A percentile compares a stretch with the other conserved stretches of the same genome.
These are phyloP conservation scores for Sparidentex hasta DNA, from an alignment of 2,797 vertebrate species.

Conservation along the genomic window DNA sequence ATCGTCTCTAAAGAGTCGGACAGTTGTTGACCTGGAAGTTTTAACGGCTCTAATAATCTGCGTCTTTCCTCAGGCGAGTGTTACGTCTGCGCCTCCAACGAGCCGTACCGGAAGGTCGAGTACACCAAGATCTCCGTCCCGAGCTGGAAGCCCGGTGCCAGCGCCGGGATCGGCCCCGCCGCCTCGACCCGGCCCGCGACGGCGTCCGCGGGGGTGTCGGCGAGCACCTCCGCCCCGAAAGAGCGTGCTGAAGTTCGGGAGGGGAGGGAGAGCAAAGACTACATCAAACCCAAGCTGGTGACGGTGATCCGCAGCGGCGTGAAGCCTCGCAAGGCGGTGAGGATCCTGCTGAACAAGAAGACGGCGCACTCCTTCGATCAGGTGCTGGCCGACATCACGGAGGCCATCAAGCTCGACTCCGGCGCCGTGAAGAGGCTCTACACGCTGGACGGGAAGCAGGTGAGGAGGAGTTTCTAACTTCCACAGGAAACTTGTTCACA, in stretches of 20 bases:
- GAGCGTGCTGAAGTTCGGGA: conserved; percentile 77
- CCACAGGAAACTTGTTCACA: too few species aligned
- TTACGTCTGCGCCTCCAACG: conserved; percentile 96
- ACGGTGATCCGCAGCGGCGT: conserved; percentile 98
- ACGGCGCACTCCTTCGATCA: conserved; percentile 98
- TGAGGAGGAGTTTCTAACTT: conserved; percentile 49
- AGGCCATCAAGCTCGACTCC: conserved; percentile 98
- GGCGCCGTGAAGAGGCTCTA: conserved; percentile 96
- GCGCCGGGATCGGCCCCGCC: conserved; percentile 31
- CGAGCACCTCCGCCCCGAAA: conserved; percentile 43
- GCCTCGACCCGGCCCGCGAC: conserved; percentile 56
- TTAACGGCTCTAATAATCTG: too few species aligned
- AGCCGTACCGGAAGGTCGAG: conserved; percentile 94
- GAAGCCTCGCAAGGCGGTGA: conserved; percentile 95
- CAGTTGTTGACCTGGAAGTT: too few species aligned
- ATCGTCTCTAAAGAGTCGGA: too few species aligned
- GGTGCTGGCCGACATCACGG: conserved; percentile 96
- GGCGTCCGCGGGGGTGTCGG: conserved; percentile 46
- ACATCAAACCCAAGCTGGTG: conserved; percentile 97
- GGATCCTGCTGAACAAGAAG: conserved; percentile 98
- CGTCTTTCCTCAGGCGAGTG: conserved; percentile 88
- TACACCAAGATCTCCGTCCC: conserved; percentile 95
- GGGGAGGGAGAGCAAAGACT: conserved; percentile 91
- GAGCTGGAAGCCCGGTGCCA: conserved; percentile 88
- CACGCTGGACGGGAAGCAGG: conserved; percentile 98